Conservation (phyloP, 2,888 invertebrate genomes). For the Xylota segnis region DNA sequence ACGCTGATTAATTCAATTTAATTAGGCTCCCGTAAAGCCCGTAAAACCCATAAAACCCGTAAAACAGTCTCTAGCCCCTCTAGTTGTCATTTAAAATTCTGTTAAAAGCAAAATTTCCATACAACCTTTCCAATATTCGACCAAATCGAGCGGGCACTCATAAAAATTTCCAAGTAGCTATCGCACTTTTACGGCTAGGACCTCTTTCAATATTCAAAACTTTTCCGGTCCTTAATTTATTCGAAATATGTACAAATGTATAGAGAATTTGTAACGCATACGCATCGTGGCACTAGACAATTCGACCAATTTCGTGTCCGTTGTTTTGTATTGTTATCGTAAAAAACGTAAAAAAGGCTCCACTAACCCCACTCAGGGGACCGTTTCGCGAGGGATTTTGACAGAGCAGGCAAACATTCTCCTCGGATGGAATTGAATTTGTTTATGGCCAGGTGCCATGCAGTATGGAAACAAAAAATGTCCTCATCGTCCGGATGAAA, state of each 20-base stretch:
- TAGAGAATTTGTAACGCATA: constrained; percentile 64
- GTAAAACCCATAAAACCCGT: too few species aligned
- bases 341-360: too few species aligned
- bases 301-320: constrained; percentile 68
- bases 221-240: constrained; percentile 65
- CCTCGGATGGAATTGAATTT: constrained; percentile 46
- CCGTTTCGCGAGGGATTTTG: constrained; percentile 55
- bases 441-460: constrained; percentile 57
- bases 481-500: neutral
- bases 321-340: constrained; percentile 62
- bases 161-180: constrained; percentile 44
- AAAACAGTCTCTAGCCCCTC: constrained; percentile 1
- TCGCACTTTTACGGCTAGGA: constrained; percentile 47
- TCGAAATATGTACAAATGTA: constrained; percentile 27
- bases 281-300: constrained; percentile 62
- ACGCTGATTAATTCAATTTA: constrained; percentile 29
- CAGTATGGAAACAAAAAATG: constrained; percentile 22
- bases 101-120: constrained; percentile 31
- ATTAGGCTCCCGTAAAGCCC: constrained; percentile 20
- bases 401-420: constrained; percentile 52
- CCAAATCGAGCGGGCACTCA: constrained; percentile 30
- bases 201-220: constrained; percentile 64
- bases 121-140: constrained; percentile 34
- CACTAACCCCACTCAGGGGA: constrained; percentile 65
- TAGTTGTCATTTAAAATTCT: constrained; percentile 8